phyloP scores from a whole-genome alignment of 1,140 invertebrate genomes.

The Eciton burchellii region DNA sequence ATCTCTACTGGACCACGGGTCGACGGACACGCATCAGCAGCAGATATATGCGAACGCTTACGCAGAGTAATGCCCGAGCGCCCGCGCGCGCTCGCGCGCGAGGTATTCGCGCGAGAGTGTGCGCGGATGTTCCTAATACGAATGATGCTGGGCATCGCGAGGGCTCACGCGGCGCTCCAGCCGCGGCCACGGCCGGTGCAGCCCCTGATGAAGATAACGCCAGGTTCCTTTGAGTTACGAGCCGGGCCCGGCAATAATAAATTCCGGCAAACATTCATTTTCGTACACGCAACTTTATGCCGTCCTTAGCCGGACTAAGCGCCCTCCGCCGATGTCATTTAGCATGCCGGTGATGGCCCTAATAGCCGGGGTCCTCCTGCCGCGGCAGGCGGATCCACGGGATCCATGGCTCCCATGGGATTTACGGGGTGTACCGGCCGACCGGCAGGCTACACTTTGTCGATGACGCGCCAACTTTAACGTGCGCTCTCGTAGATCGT shows the following conservation, averaged over 20 bases:
- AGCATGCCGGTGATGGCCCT: conserved; percentile 82
- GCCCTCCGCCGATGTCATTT: conserved; percentile 83
- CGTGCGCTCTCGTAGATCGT: conserved; percentile 28
- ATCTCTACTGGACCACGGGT: background rate
- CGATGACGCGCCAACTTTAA: conserved; percentile 66
- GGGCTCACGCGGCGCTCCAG: conserved; percentile 68
- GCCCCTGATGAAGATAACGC: conserved; percentile 85
- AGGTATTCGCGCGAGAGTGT: conserved; percentile 14
- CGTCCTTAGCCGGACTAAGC: conserved; percentile 84
- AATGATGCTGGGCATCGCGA: conserved; percentile 68
- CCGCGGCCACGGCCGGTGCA: conserved; percentile 68
- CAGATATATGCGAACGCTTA: conserved; percentile 57
- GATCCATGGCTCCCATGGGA: conserved; percentile 74
- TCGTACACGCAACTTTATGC: conserved; percentile 85
- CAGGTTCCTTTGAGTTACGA: conserved; percentile 84
- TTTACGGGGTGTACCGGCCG: conserved; percentile 77
- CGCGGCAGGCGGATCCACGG: too few relatives aligned
- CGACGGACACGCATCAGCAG: conserved; percentile 50
- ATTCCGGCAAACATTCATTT: conserved; percentile 86
- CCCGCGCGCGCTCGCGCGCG: conserved; percentile 16
- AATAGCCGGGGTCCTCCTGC: conserved; percentile 79
- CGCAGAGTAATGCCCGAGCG: conserved; percentile 43
- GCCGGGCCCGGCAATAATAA: conserved; percentile 83
- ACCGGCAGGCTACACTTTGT: conserved; percentile 56
- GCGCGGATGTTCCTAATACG: conserved; percentile 67